These are phyloP conservation scores for Atherinosoma microstoma DNA, from an alignment of 2,797 vertebrate species.

Conservation along the genomic window DNA sequence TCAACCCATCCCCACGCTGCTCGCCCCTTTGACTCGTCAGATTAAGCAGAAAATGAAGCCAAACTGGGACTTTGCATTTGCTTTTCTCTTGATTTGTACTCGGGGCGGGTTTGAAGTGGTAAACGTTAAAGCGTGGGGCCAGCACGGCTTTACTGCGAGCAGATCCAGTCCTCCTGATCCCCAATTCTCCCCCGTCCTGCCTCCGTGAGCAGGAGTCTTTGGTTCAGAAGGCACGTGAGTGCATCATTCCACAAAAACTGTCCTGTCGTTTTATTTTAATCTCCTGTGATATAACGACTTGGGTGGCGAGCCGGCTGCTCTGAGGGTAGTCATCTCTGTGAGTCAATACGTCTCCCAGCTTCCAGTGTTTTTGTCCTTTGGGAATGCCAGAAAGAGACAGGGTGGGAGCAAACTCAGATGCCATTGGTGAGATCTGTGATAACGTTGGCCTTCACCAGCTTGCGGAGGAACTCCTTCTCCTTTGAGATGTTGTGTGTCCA, in stretches of 20 bases:
- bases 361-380: constrained; percentile 57
- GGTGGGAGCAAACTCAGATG: constrained; percentile 84
- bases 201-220: constrained; percentile 72
- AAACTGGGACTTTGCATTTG: constrained; percentile 35
- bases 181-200: constrained; percentile 19
- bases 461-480: constrained; percentile 94
- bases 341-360: constrained; percentile 46
- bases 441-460: constrained; percentile 92
- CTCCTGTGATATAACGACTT: constrained; percentile 61
- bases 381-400: constrained; percentile 60
- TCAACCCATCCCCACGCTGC: constrained; percentile 32
- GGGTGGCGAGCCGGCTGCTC: constrained; percentile 52
- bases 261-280: constrained; percentile 44
- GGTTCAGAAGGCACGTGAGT: constrained; percentile 82
- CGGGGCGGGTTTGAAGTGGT: constrained; percentile 38
- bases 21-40: constrained; percentile 9
- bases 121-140: constrained; percentile 32
- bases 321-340: constrained; percentile 26
- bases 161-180: constrained; percentile 35
- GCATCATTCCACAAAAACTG: constrained; percentile 58
- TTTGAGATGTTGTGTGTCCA: constrained; percentile 97
- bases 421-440: constrained; percentile 93
- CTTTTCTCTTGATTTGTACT: constrained; percentile 25
- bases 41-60: constrained; percentile 10
- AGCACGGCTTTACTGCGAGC: constrained; percentile 32